Evolutionary conservation across 2,797 vertebrate species (phyloP).

Genomic region (Chiroxiphia lanceolata): DNA sequence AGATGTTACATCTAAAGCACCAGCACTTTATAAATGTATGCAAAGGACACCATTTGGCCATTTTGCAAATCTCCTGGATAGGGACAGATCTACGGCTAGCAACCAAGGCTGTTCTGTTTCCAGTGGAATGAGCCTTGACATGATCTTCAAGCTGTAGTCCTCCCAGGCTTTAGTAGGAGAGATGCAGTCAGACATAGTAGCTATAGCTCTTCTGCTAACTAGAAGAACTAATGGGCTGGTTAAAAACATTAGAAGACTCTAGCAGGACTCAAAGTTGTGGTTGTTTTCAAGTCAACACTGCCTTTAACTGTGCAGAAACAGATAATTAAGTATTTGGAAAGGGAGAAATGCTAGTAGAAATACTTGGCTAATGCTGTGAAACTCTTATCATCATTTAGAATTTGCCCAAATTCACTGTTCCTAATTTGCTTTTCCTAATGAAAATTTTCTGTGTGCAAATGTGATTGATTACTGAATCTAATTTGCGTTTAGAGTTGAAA

Average conservation of each 20-base stretch:
- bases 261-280: not conserved
- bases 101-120: constrained; percentile 59
- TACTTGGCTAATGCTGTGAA: not conserved
- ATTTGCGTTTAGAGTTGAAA: not conserved
- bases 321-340: not conserved
- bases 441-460: not conserved
- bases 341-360: not conserved
- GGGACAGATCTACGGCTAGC: constrained; percentile 23
- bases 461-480: not conserved
- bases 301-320: not conserved
- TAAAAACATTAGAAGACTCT: not conserved
- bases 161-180: constrained; percentile 1
- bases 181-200: not conserved
- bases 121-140: constrained; percentile 40
- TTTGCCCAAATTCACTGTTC: not conserved
- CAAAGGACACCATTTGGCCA: constrained; percentile 26
- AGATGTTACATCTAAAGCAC: not conserved
- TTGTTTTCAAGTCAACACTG: not conserved
- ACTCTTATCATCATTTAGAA: not conserved
- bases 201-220: not conserved
- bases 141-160: constrained; percentile 22
- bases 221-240: not conserved
- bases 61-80: constrained; percentile 2
- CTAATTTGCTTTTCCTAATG: not conserved
- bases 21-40: not conserved